phyloP scores from a whole-genome alignment of 64 coral and sea anemone species.

The Catalaphyllia jardinei region DNA sequence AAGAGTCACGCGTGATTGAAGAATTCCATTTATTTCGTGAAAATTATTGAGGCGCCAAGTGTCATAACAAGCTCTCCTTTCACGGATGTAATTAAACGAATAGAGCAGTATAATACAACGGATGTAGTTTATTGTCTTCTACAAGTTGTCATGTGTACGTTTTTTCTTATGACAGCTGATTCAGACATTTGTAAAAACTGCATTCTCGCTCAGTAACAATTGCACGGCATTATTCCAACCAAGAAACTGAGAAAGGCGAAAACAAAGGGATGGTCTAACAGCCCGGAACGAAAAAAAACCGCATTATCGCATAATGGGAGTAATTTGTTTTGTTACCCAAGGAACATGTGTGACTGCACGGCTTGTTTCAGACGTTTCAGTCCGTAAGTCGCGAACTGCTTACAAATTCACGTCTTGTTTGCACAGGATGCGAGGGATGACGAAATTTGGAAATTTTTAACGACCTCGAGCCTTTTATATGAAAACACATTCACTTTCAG shows the following conservation, averaged over 20 bases:
- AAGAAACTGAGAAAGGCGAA: background rate
- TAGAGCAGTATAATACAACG: background rate
- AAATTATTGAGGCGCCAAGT: background rate
- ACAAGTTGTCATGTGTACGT: background rate
- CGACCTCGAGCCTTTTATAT: background rate
- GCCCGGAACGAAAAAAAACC: background rate
- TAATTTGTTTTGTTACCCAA: background rate
- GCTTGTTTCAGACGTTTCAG: background rate
- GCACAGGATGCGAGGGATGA: background rate
- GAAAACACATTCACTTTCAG: background rate
- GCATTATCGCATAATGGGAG: background rate
- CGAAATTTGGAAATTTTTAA: background rate
- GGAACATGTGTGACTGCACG: background rate
- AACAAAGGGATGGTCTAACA: background rate
- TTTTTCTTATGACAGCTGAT: background rate
- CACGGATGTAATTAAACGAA: constrained; percentile 3
- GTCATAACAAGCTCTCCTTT: background rate
- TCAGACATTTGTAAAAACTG: background rate
- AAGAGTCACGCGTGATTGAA: background rate
- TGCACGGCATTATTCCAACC: background rate
- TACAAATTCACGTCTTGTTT: background rate
- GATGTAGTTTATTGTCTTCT: background rate
- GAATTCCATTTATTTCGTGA: background rate
- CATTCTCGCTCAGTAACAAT: background rate
- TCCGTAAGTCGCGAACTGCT: background rate